Conservation (phyloP, 2,797 vertebrate genomes). For the Mareca penelope region DNA sequence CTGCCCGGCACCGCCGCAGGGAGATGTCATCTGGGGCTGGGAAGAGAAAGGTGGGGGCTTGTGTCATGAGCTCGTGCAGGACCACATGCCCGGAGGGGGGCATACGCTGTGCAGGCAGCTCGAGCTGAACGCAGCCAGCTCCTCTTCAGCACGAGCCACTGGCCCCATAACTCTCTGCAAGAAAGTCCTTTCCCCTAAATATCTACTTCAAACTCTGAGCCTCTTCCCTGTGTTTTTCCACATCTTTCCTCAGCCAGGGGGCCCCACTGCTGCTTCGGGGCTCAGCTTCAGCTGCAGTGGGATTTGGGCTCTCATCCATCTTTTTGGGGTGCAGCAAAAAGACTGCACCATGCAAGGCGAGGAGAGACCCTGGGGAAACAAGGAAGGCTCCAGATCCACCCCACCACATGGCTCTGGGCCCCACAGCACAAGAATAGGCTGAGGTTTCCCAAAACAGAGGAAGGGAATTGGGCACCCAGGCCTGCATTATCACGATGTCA, state of each 20-base stretch:
- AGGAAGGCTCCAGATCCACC: not conserved
- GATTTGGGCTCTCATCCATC: not conserved
- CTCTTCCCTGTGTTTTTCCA: not conserved
- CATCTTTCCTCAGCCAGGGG: not conserved
- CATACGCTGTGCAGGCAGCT: rapidly evolving
- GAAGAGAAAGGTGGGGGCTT: not conserved
- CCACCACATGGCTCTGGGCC: not conserved
- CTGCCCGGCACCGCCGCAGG: constrained; percentile 82
- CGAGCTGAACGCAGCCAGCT: rapidly evolving
- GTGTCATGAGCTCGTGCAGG: rapidly evolving
- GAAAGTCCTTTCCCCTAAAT: not conserved
- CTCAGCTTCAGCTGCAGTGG: not conserved
- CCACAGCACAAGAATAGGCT: not conserved
- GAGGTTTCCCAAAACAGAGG: not conserved
- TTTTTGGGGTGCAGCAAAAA: not conserved
- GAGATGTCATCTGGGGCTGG: constrained; percentile 80
- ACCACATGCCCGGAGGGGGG: not conserved
- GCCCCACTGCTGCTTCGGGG: not conserved
- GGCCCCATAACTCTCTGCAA: not conserved
- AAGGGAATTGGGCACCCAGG: not conserved
- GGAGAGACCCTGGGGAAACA: not conserved
- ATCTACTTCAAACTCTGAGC: not conserved
- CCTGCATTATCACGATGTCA: not conserved
- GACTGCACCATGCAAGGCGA: not conserved
- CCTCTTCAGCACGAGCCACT: not conserved